These are phyloP conservation scores for Phylloscopus trochiloides DNA, from an alignment of 2,113 vertebrate genomes.

Conservation along the genomic window DNA sequence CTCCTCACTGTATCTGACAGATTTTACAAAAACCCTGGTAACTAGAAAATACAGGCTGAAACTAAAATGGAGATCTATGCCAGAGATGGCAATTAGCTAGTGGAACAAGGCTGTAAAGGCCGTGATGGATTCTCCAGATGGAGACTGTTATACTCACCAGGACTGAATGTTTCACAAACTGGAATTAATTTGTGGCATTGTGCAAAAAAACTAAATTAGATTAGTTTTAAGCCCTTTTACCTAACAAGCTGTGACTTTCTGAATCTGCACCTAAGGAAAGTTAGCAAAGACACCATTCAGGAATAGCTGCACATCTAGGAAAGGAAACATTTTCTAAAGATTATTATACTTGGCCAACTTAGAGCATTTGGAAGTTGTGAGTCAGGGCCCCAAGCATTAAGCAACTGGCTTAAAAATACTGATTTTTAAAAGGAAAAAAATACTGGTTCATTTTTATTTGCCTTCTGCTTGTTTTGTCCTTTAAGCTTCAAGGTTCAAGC, in stretches of 20 bases:
- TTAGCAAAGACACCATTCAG: neutral
- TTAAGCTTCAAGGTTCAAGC: neutral
- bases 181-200: neutral
- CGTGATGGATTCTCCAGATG: neutral
- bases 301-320: conserved; percentile 19
- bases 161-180: neutral
- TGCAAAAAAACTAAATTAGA: neutral
- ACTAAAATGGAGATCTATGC: neutral
- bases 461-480: neutral
- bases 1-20: neutral
- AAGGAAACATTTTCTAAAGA: neutral
- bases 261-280: neutral
- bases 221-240: neutral
- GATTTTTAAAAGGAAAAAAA: conserved; percentile 11
- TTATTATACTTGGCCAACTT: conserved; percentile 1
- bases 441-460: neutral
- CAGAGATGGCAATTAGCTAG: conserved; percentile 28
- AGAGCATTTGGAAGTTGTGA: conserved; percentile 9
- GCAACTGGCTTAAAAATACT: neutral
- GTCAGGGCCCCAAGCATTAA: neutral
- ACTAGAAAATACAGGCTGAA: conserved; percentile 9
- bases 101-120: conserved; percentile 20
- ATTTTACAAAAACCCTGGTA: neutral
- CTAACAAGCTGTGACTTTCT: neutral
- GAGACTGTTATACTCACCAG: neutral